Percentiles rank a stretch among this genome's conserved stretches.
Conservation (phyloP, 1,140 invertebrate genomes). For the Dryas iulia region DNA sequence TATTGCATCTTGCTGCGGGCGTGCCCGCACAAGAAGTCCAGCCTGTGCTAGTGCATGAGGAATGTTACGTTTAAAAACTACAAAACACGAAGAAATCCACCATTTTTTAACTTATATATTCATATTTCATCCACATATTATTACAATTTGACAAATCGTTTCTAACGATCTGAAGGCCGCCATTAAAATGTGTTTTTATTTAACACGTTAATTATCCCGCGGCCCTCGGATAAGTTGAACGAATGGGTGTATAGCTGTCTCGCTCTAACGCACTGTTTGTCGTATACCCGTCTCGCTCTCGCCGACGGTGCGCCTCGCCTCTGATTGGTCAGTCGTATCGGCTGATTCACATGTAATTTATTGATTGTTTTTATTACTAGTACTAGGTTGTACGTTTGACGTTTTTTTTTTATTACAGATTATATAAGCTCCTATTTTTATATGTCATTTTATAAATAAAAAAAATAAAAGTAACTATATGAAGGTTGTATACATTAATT, state of each 20-base stretch:
- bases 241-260: not conserved
- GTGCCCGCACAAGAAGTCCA: conserved; percentile 51
- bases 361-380: not conserved
- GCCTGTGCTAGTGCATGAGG: conserved; percentile 57
- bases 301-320: not conserved
- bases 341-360: conserved; percentile 1
- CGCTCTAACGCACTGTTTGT: not conserved
- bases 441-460: not conserved
- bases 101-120: not conserved
- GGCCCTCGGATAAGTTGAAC: not conserved
- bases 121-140: not conserved
- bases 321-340: not conserved
- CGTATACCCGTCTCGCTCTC: not conserved
- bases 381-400: not conserved
- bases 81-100: not conserved
- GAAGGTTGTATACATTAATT: too few species aligned
- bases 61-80: conserved; percentile 44
- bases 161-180: not conserved
- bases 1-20: conserved; percentile 57
- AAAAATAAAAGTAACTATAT: not conserved
- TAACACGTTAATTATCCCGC: not conserved
- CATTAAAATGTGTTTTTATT: not conserved
- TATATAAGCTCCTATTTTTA: not conserved
- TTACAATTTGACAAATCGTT: not conserved
- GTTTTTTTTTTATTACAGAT: not conserved